Evolutionary conservation across 1,140 invertebrate genomes (phyloP).

Genomic region (Micrasema longulum): DNA sequence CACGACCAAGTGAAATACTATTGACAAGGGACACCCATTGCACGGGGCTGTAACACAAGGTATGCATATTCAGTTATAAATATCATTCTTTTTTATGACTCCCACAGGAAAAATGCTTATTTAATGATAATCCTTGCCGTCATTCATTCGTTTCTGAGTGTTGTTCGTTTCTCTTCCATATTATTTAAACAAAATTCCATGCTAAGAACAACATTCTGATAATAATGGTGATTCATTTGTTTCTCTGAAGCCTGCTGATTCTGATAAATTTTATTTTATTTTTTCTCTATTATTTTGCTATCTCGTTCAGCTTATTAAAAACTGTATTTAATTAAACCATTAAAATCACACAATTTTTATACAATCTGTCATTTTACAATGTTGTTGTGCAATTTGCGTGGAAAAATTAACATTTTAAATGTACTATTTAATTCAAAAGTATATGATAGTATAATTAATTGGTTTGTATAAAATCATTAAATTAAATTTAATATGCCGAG

Average conservation of each 20-base stretch:
- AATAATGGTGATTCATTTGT: constrained; percentile 16
- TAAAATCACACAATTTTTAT: too few relatives aligned
- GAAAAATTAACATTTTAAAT: too few relatives aligned
- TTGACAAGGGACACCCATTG: constrained; percentile 29
- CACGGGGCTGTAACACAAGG: constrained; percentile 14
- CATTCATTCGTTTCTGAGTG: constrained; percentile 13
- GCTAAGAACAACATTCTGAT: constrained; percentile 16
- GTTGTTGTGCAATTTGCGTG: too few relatives aligned
- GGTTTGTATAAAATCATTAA: too few relatives aligned
- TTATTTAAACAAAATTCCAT: constrained; percentile 4
- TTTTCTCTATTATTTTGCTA: too few relatives aligned
- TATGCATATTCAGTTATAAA: constrained; percentile 18
- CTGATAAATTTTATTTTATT: not conserved
- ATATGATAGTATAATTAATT: too few relatives aligned
- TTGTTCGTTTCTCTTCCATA: not conserved
- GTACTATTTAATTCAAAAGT: too few relatives aligned
- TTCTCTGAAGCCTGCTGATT: not conserved
- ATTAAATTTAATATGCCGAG: too few relatives aligned
- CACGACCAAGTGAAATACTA: constrained; percentile 18
- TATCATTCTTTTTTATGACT: constrained; percentile 24
- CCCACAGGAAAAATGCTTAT: constrained; percentile 22
- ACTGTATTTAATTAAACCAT: too few relatives aligned
- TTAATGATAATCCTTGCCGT: constrained; percentile 24
- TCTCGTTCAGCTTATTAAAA: too few relatives aligned
- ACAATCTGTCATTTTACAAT: too few relatives aligned